Evolutionary conservation across 2,888 invertebrate genomes (phyloP).

Genomic region (Ophion costatus): DNA sequence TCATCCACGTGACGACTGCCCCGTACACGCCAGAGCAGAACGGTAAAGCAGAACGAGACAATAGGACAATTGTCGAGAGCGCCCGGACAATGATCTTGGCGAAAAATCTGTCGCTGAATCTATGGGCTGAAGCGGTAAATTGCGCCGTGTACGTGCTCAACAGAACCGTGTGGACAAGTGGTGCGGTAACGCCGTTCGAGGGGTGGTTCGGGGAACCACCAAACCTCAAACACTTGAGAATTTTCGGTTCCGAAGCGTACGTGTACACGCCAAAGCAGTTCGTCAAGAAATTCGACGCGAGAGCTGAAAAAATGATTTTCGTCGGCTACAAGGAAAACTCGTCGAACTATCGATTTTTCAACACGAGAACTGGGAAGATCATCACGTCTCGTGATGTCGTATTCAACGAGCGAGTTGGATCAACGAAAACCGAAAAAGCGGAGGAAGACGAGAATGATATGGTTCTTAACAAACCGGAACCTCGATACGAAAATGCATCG

Average conservation of each 20-base stretch:
- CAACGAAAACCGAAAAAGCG: background rate
- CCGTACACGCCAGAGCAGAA: conserved; percentile 64
- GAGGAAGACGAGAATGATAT: background rate
- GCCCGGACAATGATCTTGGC: no score
- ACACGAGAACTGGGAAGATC: background rate
- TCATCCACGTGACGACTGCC: conserved; percentile 39
- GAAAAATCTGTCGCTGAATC: no score
- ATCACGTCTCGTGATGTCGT: conserved; percentile 30
- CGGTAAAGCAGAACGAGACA: conserved; percentile 61
- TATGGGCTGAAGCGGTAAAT: conserved; percentile 62
- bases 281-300: conserved; percentile 16
- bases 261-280: conserved; percentile 20
- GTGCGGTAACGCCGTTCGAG: conserved; percentile 14
- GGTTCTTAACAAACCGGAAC: background rate
- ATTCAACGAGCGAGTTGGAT: conserved; percentile 20
- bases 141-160: conserved; percentile 50
- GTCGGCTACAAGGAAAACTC: conserved; percentile 23
- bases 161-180: conserved; percentile 5
- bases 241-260: conserved; percentile 29
- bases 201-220: conserved; percentile 4
- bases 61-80: no score
- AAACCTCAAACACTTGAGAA: background rate
- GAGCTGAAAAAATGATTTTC: background rate
- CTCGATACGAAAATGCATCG: background rate
- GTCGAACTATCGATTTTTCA: conserved; percentile 11